Conservation (phyloP, 2,888 invertebrate species). For the Sialis lutaria region DNA sequence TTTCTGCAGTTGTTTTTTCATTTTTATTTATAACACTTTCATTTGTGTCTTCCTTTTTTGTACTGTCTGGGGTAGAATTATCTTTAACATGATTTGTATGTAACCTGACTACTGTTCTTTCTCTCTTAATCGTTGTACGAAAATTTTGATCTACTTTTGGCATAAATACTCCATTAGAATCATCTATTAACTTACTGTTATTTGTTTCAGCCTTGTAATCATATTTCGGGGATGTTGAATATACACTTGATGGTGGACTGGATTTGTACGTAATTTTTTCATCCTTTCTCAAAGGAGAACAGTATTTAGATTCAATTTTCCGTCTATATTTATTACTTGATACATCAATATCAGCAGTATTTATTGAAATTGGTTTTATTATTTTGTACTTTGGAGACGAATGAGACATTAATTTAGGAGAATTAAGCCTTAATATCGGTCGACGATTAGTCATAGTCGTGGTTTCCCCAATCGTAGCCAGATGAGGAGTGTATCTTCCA, state of each 20-base stretch:
- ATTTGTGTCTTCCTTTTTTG: constrained; percentile 4
- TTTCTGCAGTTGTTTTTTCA: constrained; percentile 16
- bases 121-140: constrained; percentile 47
- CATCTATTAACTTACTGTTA: constrained; percentile 7
- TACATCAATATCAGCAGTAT: constrained; percentile 76
- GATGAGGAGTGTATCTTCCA: constrained; percentile 46
- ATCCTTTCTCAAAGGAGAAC: constrained; percentile 12
- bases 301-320: constrained; percentile 20
- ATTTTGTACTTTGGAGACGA: constrained; percentile 27
- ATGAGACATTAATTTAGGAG: constrained; percentile 32
- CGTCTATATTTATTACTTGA: constrained; percentile 43
- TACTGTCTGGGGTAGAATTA: constrained; percentile 14
- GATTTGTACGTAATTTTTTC: constrained; percentile 11
- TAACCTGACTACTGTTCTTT: constrained; percentile 55
- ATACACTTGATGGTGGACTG: constrained; percentile 9
- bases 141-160: constrained; percentile 30
- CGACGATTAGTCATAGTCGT: constrained; percentile 24
- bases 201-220: constrained; percentile 5
- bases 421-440: constrained; percentile 26
- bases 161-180: constrained; percentile 21
- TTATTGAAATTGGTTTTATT: constrained; percentile 53
- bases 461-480: constrained; percentile 54
- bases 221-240: constrained; percentile 7
- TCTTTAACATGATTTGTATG: constrained; percentile 35
- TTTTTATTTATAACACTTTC: constrained; percentile 13